Percentiles rank a stretch among this genome's conserved stretches.
phyloP scores from a whole-genome alignment of 2,797 vertebrate genomes.

The Phrynocephalus guinanensis region DNA sequence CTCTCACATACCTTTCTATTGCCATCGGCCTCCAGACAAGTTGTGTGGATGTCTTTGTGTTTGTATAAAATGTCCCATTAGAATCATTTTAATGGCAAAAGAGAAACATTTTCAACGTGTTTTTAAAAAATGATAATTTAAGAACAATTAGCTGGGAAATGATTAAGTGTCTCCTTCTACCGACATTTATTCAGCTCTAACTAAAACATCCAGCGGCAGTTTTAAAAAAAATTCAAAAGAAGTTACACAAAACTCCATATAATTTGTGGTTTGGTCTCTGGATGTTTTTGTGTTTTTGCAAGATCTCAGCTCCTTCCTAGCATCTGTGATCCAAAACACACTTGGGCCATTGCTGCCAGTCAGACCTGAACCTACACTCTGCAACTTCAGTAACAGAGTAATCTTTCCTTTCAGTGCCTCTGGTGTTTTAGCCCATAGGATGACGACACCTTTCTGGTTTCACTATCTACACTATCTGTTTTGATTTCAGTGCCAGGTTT shows the following conservation, averaged over 20 bases:
- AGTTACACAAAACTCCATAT: neutral
- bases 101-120: too few species aligned
- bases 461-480: neutral
- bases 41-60: too few species aligned
- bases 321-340: neutral
- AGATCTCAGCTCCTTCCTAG: neutral
- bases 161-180: neutral
- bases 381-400: neutral
- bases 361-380: neutral
- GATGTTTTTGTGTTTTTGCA: neutral
- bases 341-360: neutral
- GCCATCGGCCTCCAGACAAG: too few species aligned
- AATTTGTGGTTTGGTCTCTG: neutral
- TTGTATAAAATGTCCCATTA: too few species aligned
- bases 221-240: neutral
- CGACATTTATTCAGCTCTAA: neutral
- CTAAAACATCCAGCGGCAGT: neutral
- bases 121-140: neutral
- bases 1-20: too few species aligned
- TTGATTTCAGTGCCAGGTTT: neutral
- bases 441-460: neutral
- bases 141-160: neutral
- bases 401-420: neutral
- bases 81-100: too few species aligned
- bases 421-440: neutral